These are phyloP conservation scores for Cardiocondyla obscurior DNA, from an alignment of 1,140 invertebrate species.

Conservation along the genomic window DNA sequence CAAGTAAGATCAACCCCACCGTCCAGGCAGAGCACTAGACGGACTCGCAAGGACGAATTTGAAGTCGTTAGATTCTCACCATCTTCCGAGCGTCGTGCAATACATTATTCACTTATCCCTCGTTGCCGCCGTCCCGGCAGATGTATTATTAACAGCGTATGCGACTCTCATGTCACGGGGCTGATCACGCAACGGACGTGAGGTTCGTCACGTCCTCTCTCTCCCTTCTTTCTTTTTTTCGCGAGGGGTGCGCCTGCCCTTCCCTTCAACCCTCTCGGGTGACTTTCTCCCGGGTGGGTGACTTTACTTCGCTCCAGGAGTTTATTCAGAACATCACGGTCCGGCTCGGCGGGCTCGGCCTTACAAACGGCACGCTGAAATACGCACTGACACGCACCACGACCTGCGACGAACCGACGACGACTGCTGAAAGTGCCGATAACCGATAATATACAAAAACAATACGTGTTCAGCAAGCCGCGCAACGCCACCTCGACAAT, in stretches of 20 bases:
- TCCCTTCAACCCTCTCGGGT: background rate
- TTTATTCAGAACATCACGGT: too few relatives aligned
- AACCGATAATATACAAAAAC: background rate
- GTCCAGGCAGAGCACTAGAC: too few relatives aligned
- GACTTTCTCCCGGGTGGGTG: background rate
- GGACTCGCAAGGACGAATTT: too few relatives aligned
- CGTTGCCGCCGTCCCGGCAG: background rate
- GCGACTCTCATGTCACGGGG: background rate
- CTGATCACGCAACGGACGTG: background rate
- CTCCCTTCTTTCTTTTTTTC: background rate
- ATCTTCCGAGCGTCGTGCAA: slow-evolving; percentile 29
- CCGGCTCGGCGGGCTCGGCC: too few relatives aligned
- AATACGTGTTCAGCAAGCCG: too few relatives aligned
- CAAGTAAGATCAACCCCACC: too few relatives aligned
- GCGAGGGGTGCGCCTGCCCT: background rate
- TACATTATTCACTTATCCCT: slow-evolving; percentile 9
- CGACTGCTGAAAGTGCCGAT: background rate
- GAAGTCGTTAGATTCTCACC: background rate
- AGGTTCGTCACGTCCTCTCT: background rate
- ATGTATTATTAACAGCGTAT: background rate
- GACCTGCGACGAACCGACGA: background rate
- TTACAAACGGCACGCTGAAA: too few relatives aligned
- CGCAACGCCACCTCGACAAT: background rate
- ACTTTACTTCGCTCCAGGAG: background rate
- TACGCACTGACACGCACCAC: background rate